Evolutionary conservation across 2,113 vertebrate species (phyloP), one percentile per base, ranked within the genome.

Genomic region (Caranx melampygus): DNA sequence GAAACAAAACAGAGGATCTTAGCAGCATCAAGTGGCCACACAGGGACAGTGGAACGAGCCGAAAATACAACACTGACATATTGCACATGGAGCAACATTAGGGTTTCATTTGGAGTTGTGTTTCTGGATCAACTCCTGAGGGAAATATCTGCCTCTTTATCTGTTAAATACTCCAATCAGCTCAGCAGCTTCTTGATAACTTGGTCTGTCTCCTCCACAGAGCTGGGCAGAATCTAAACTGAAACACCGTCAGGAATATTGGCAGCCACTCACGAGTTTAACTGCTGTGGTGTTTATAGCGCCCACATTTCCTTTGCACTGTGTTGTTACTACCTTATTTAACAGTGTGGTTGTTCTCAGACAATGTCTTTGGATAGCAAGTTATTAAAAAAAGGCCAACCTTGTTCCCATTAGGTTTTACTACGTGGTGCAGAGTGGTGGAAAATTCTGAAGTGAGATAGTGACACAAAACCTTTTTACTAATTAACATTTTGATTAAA

Each of bases 401-500:
- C 45, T 7, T n/a, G 20, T 71, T 67, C 31, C 31, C 31, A 59
- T 51, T 7, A 37, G 11, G 52, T 5, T 11, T 60, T 59, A 34
- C 72, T 26, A 47, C 54, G 54, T 58, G 44, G 5, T 60, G 59
- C 44, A 2, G 0, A 68, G 45, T 68, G 26, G 21, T 14, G 70
- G 55, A 66, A 35, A 68, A 26, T 13, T 5, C 20, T 13, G n/a
- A n/a, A 64, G 31, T 49, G 18, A 68, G 26, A 42, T 13, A 7
- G 52, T 20, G 34, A 26, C 31, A 54, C 21, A 47, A 16, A 44
- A 49, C 63, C 20, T 59, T 75, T 47, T 40, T 33, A 51, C 71
- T 84, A 51, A 82, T 82, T 70, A 49, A 76, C 26, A 33, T 21
- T 62, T 55, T 42, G 72, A 79, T 71, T 67, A 42, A 82, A 87